Conservation (phyloP, 1,140 invertebrate genomes). For the Augochlora pura region DNA sequence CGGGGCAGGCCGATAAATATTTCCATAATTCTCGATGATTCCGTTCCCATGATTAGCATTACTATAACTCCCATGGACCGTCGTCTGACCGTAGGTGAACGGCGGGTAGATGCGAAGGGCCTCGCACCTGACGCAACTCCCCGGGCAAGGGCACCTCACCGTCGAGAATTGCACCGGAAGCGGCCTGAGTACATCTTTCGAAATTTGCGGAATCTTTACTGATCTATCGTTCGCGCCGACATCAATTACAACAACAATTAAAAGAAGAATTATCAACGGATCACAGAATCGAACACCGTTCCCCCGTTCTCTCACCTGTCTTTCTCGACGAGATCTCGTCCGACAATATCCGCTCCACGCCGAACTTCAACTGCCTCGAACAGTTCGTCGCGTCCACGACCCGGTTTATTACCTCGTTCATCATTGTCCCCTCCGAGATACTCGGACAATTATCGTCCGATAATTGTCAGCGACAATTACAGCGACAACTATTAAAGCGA, state of each 20-base stretch:
- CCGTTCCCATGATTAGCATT: constrained; percentile 45
- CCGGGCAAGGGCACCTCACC: constrained; percentile 58
- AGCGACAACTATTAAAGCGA: no score
- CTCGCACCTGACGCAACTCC: constrained; percentile 62
- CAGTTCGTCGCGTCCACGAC: constrained; percentile 46
- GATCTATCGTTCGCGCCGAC: neutral
- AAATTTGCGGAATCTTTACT: constrained; percentile 10
- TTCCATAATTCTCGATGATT: constrained; percentile 62
- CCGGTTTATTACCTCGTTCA: constrained; percentile 43
- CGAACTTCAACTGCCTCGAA: constrained; percentile 77
- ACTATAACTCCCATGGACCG: constrained; percentile 21
- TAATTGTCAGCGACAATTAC: no score
- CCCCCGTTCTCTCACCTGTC: constrained; percentile 67
- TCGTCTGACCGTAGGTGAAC: constrained; percentile 45
- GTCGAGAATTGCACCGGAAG: constrained; percentile 50
- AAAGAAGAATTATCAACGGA: neutral
- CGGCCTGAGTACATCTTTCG: constrained; percentile 50
- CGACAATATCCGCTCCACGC: constrained; percentile 80
- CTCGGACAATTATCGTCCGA: no score
- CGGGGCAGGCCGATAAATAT: constrained; percentile 66
- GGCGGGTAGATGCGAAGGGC: constrained; percentile 50
- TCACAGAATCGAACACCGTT: neutral
- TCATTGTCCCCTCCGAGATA: constrained; percentile 1
- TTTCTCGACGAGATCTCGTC: constrained; percentile 66
- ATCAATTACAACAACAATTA: neutral